Base-by-base conservation (phyloP, 2,113 vertebrate genomes). In the Hystrix brachyura region DNA sequence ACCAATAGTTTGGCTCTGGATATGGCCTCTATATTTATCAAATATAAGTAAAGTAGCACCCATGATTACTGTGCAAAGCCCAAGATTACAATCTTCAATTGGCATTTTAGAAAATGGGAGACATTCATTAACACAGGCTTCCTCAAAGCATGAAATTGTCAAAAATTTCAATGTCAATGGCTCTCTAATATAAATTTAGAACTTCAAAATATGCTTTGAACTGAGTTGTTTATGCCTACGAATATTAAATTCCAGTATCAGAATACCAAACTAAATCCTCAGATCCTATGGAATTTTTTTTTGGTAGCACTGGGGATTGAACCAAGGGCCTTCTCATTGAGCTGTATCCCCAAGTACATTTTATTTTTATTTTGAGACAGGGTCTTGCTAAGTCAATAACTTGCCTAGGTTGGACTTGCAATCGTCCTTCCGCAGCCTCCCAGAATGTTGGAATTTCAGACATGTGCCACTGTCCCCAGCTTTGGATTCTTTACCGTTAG, bases 81-180 rank as follows among this genome's bases (percentile, higher is more conserved):
- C 82, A 67, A 86, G 78, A 94, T 74, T 72, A 79, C 19, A 93
- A 88, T n/a, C 86, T 83, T 60, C 62, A 76, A 46, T 14, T 94
- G 78, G 71, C 91, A 83, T 71, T 96, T 96, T 60, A 93, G 93
- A 96, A 94, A 89, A 19, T 93, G 78, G 84, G 38, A 87, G 67
- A 90, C 74, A 95, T 65, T 94, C 57, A 72, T 53, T 84, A 98
- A 78, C 71, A 95, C 12, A 59, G 32, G 12, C 59, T 88, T 94
- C 89, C 65, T 94, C 46, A 60, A 86, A 89, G 86, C 79, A 83
- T 87, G 79, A 94, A 96, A 81, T 38, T 92, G 87, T 97, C 85
- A 92, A 94, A 96, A 90, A 65, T 74, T 65, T 91, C 96, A 91
- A 62, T n/a, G 43, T 87, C 86, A 93, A n/a, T 93, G 71, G 72